Evolutionary conservation across 2,113 vertebrate genomes (phyloP), one percentile per base, ranked within the genome.

Genomic region (Lamprologus callipterus): DNA sequence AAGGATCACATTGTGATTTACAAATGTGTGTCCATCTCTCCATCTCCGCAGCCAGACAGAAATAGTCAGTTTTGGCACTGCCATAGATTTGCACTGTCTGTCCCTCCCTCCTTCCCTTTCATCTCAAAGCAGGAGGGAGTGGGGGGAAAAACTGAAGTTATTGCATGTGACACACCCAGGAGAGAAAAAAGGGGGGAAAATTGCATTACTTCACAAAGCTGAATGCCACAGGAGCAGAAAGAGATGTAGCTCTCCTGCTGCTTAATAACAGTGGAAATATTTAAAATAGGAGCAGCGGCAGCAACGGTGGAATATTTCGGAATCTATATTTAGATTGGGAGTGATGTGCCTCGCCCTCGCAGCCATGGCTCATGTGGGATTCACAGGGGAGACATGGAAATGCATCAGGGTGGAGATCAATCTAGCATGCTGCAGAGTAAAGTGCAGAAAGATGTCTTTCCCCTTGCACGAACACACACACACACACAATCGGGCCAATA

Each of bases 241-340:
- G 85, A 89, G 90, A 89, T 84, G 89, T 53, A 37, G 33, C 79
- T 91, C 89, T 93, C 91, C 87, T 80, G 84, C 88, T 86, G 92
- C 89, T 93, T 91, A 91, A 95, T 94, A 94, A 94, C 86, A 93
- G 93, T 37, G 81, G 87, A 94, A 95, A 92, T 91, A 95, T 95
- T 96, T 92, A 92, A 95, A 95, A 91, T 83, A 94, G 91, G 93
- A 89, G 86, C 87, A 82, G 90, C 54, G 33, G 91, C 53, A 80
- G 82, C 78, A n/a, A 84, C 16, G 85, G 92, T 21, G 37, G 89
- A 90, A 96, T 93, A 89, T 94, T 93, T 90, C 90, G 54, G 87
- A 65, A 75, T 94, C 95, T 96, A 96, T 96, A 93, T 96, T 96
- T 96, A 96, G 96, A 92, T 88, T 83, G 85, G 89, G 87, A 93